Percentiles rank a stretch among this genome's conserved stretches.
phyloP scores from a whole-genome alignment of 1,140 invertebrate genomes.

The Cotesia glomerata region DNA sequence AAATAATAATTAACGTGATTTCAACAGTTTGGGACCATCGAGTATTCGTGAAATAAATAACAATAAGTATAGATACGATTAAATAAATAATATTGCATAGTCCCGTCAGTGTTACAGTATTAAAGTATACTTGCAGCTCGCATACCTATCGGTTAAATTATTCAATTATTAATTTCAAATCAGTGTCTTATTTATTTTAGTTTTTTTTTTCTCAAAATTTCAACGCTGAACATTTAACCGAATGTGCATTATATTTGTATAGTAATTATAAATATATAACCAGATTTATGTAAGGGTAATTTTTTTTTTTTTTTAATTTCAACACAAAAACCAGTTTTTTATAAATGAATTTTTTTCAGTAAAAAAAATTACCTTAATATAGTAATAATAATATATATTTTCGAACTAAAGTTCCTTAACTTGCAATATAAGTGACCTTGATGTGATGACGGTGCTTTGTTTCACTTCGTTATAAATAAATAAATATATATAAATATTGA shows the following conservation, averaged over 20 bases:
- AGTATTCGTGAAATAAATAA: background rate
- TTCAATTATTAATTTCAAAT: background rate
- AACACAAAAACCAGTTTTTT: background rate
- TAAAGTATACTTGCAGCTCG: slow-evolving; percentile 16
- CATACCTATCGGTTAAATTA: background rate
- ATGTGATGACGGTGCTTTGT: slow-evolving; percentile 63
- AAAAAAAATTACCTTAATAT: slow-evolving; percentile 20
- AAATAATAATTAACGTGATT: background rate
- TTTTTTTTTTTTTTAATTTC: slow-evolving; percentile 1
- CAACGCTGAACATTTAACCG: background rate
- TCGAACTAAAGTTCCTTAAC: slow-evolving; percentile 60
- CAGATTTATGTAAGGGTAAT: background rate
- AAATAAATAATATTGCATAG: background rate
- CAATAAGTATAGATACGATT: no score
- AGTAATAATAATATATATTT: slow-evolving; percentile 41
- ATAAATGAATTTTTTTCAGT: background rate
- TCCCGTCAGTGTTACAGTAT: slow-evolving; percentile 23
- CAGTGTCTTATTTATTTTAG: background rate
- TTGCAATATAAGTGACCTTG: slow-evolving; percentile 44
- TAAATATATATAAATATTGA: slow-evolving; percentile 33
- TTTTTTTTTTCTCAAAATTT: slow-evolving; percentile 34
- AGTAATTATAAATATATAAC: slow-evolving; percentile 2
- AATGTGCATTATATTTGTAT: background rate
- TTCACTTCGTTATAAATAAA: slow-evolving; percentile 47
- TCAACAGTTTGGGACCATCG: slow-evolving; percentile 20